These are phyloP conservation scores for Lamellibrachia columna DNA, from an alignment of 2,888 invertebrate species.

Conservation along the genomic window DNA sequence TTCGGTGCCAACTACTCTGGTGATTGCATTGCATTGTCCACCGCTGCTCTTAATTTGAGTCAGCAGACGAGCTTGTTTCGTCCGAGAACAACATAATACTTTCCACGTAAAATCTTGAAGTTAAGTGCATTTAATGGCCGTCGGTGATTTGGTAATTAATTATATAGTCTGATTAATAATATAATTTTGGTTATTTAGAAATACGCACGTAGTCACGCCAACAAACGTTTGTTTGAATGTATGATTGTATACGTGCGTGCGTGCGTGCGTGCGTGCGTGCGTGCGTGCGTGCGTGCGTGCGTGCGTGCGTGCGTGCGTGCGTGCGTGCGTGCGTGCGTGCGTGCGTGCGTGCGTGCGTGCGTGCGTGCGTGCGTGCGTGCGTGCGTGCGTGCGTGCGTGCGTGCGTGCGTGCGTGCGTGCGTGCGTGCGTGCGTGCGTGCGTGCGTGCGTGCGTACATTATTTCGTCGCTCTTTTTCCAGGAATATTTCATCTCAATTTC, in stretches of 20 bases:
- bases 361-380: neutral
- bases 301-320: neutral
- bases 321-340: too few relatives aligned
- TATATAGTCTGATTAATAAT: too few relatives aligned
- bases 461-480: constrained; percentile 39
- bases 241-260: neutral
- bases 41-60: neutral
- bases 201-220: neutral
- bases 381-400: neutral
- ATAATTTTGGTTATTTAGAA: too few relatives aligned
- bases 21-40: neutral
- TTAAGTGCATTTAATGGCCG: too few relatives aligned
- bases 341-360: neutral
- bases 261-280: neutral
- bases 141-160: too few relatives aligned
- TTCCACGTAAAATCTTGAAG: too few relatives aligned
- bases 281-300: too few relatives aligned
- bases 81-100: too few relatives aligned
- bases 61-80: neutral
- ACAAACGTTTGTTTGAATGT: neutral
- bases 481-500: constrained; percentile 85
- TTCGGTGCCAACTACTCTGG: constrained; percentile 70
- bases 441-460: neutral
- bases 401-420: too few relatives aligned
- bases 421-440: neutral